Evolutionary conservation across 2,888 invertebrate genomes (phyloP), one percentile per base, ranked within the genome.

Genomic region (Nomada fabriciana): DNA sequence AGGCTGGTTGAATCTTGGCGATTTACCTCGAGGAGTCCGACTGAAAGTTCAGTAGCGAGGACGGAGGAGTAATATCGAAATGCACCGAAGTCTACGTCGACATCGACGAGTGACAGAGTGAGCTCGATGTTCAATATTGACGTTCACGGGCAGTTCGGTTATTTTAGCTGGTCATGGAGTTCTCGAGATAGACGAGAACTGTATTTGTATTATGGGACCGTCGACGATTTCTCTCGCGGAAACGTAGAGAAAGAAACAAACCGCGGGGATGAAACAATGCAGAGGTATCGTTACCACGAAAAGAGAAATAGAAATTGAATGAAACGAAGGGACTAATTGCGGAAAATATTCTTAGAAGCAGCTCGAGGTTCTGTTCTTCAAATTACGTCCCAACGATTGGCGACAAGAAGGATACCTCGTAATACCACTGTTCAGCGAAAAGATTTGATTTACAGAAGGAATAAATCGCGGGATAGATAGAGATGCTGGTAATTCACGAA

Each of bases 311-410:
- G 7, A 29, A 29, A 29, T 29, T 29, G 7, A 20, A 23, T 3
- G 60, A 20, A 42, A 29, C 42, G n/a, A 47, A 36, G 57, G n/a
- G 57, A 59, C 20, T 47, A 23, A 64, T 68, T 55, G 47, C 70
- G 64, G 68, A 80, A 80, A 67, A 36, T 29, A 29, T 29, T 29
- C 29, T 36, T 36, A 36, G 36, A 7, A 36, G 36, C 36, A 36
- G 36, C 7, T 7, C 36, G 70, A 60, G 76, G 64, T 67, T 76
- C 77, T 63, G 86, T 86, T 84, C 25, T 85, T 80, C 81, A 83
- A 84, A 89, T 82, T 71, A 88, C 84, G 86, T 88, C 88, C 81
- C 76, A 69, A 52, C 68, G 84, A 76, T 76, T 57, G 84, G 78
- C 53, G 81, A 84, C 87, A 81, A 87, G 73, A 67, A 43, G 80